Evolutionary conservation across 2,797 vertebrate genomes (phyloP).

Genomic region (Megalops cyprinoides): DNA sequence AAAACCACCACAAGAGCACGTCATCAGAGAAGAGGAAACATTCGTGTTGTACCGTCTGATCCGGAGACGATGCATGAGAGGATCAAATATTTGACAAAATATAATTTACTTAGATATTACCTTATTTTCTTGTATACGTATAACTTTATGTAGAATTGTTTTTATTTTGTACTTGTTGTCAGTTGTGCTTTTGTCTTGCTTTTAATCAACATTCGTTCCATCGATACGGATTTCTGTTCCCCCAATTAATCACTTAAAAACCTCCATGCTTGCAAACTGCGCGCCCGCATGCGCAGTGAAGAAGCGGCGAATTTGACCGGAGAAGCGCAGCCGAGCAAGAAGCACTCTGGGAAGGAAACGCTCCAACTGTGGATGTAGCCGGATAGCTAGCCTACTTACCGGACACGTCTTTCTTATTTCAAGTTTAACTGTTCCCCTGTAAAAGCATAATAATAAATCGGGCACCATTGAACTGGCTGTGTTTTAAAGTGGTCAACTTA

Average conservation of each 20-base stretch:
- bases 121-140: not conserved
- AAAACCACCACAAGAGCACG: constrained; percentile 24
- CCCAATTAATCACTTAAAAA: too few species aligned
- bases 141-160: not conserved
- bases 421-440: constrained; percentile 20
- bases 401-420: constrained; percentile 15
- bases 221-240: too few species aligned
- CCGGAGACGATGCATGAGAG: not conserved
- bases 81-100: not conserved
- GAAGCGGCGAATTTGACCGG: constrained; percentile 36
- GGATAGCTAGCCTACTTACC: too few species aligned
- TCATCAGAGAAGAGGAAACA: not conserved
- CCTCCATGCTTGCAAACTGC: not conserved
- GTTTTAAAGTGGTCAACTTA: not conserved
- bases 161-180: not conserved
- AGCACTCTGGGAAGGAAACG: too few species aligned
- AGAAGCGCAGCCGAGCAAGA: not conserved
- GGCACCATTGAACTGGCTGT: not conserved
- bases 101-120: not conserved
- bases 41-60: constrained; percentile 44
- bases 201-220: too few species aligned
- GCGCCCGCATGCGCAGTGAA: constrained; percentile 24
- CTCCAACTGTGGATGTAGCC: too few species aligned
- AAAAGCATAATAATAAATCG: constrained; percentile 5
- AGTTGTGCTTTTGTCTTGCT: not conserved